Evolutionary conservation across 2,888 invertebrate genomes (phyloP), one percentile per base, ranked within the genome.

Genomic region (Tupiocoris notatus): DNA sequence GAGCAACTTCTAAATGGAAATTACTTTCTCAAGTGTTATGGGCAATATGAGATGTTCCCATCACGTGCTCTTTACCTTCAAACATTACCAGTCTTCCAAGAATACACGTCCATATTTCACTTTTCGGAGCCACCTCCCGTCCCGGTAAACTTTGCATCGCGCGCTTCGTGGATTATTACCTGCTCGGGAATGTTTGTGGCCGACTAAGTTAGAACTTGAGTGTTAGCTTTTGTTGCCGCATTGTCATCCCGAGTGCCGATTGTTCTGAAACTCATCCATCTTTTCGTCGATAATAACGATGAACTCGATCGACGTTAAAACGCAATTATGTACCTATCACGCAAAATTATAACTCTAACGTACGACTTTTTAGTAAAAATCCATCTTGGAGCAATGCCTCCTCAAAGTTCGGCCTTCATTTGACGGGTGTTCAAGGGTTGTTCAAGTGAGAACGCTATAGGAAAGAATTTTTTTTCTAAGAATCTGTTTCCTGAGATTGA

Each of bases 1-100:
- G 22, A 39, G 22, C 75, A 59, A 75, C 66, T 75, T 75, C 67
- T 67, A 75, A 65, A 75, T 75, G 75, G 67, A 67, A 75, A 75
- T 75, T 75, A 75, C 75, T 75, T 75, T 75, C 67, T 61, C 56
- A 75, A 61, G 22, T 39, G 67, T 39, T 67, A 54, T 21, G 9
- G 56, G 67, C 67, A 21, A 67, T 67, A 67, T 67, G 67, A 67
- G 67, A 20, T 67, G 67, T 57, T 67, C 67, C 39, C 20, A 56
- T 67, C 67, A 67, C 67, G 67, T 57, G 20, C 57, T 67, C 56
- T 56, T 66, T 66, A 66, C 66, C 54, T 67, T 23, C 67, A 23
- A 67, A 67, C 57, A 57, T 39, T 39, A 39, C 39, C 57, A 25
- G 21, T 22, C 56, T 22, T n/a, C 57, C 20, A 54, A 22, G n/a